Evolutionary conservation across 1,140 invertebrate genomes (phyloP).

Genomic region (Apolygus lucorum): DNA sequence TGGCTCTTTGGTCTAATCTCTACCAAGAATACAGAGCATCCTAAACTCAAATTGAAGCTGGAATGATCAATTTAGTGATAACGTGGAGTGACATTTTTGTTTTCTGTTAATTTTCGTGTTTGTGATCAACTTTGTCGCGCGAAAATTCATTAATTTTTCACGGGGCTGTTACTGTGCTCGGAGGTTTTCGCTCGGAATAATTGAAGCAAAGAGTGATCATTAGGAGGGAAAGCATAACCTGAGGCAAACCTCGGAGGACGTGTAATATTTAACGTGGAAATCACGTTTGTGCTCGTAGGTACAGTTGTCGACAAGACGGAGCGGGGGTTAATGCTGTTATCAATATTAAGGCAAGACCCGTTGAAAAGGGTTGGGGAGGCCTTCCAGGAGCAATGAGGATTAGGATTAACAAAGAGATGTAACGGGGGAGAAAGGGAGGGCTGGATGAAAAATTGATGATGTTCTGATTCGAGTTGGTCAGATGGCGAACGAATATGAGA

Average conservation of each 20-base stretch:
- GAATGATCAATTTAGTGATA: too few species aligned
- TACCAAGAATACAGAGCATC: too few species aligned
- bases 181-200: neutral
- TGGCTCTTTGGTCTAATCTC: too few species aligned
- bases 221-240: too few species aligned
- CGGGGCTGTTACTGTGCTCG: neutral
- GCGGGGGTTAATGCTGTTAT: slow-evolving; percentile 16
- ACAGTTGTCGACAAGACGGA: neutral
- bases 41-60: too few species aligned
- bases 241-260: neutral
- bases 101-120: too few species aligned
- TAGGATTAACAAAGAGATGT: slow-evolving; percentile 16
- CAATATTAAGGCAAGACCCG: slow-evolving; percentile 13
- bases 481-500: too few species aligned
- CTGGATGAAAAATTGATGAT: slow-evolving; percentile 20
- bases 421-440: slow-evolving; percentile 7
- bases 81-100: too few species aligned
- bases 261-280: neutral
- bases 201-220: neutral
- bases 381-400: slow-evolving; percentile 17
- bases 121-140: too few species aligned
- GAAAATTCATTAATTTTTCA: neutral
- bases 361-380: too few species aligned
- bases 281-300: neutral
- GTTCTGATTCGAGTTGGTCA: slow-evolving; percentile 9